A percentile compares a stretch with the other conserved stretches of the same genome.
Evolutionary conservation across 2,113 vertebrate genomes (phyloP).

Genomic region (Chiloscyllium plagiosum): DNA sequence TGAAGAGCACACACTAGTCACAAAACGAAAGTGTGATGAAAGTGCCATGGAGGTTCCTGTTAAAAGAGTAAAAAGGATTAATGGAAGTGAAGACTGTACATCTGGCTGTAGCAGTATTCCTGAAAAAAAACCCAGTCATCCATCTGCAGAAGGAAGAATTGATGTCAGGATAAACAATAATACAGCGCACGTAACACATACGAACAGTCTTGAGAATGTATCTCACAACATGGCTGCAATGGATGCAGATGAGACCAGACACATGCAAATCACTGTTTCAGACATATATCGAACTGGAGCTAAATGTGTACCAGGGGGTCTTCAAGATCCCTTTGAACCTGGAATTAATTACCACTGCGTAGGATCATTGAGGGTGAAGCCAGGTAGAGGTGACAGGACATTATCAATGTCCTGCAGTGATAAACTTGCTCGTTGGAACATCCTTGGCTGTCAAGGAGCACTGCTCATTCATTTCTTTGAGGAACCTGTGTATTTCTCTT

Average conservation of each 20-base stretch:
- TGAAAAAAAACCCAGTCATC: conserved; percentile 4
- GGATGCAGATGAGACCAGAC: not conserved
- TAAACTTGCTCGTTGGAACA: conserved; percentile 77
- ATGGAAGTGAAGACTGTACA: not conserved
- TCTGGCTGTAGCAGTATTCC: not conserved
- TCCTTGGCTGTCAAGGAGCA: conserved; percentile 85
- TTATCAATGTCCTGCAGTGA: conserved; percentile 91
- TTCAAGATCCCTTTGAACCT: conserved; percentile 56
- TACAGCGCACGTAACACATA: not conserved
- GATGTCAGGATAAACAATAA: not conserved
- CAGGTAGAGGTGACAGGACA: conserved; percentile 80
- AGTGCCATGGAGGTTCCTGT: not conserved
- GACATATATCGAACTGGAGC: conserved; percentile 85
- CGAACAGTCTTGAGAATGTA: not conserved
- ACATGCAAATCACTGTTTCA: not conserved
- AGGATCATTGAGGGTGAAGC: conserved; percentile 78
- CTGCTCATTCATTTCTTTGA: conserved; percentile 84
- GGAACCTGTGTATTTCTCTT: conserved; percentile 70
- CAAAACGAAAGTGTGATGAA: not conserved
- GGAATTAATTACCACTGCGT: conserved; percentile 69
- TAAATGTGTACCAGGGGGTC: conserved; percentile 73
- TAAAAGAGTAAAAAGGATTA: not conserved
- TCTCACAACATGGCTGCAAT: not conserved
- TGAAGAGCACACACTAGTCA: not conserved
- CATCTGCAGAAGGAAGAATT: not conserved